Evolutionary conservation across 1,140 invertebrate genomes (phyloP), one percentile per base, ranked within the genome.

Genomic region (Rhopalosiphum maidis): DNA sequence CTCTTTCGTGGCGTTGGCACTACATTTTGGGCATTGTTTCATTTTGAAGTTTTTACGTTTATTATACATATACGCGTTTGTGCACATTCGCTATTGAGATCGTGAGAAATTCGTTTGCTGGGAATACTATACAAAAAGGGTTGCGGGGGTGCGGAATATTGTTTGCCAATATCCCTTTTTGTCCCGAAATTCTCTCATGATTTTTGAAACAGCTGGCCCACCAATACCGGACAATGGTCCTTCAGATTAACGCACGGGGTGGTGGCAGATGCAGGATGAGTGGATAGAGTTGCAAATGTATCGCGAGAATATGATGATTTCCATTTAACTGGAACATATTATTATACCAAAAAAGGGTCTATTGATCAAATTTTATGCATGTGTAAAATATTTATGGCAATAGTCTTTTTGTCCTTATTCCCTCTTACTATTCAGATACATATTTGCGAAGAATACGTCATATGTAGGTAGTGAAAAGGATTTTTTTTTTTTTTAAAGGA

Each of bases 101-200:
- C 91, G 91, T 93, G 91, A 93, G 91, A 83, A 85, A 93, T 93
- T 41, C 91, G 91, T 83, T 92, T 23, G 11, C 9, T 30, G 48
- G 22, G 46, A 37, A 85, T 92, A 55, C 21, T 85, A 37, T 15
- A 51, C 68, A 41, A 86, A 93, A 93, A 93, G 82, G 91, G 82
- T 93, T 86, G 46, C 48, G 82, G 82, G 91, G 77, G 82, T 23
- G 90, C 90, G 68, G 90, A 55, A 92, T 92, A 92, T 48, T 51
- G 77, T 92, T 46, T 43, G 43, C 21, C 22, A 22, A 35, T 55
- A 30, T 86, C n/a, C 82, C 82, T 86, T 93, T 93, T 37, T 37
- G 68, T 41, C 54, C 54, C 25, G 7, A 93, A 86, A 93, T 86
- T 55, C 91, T 83, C 77, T 54, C 82, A 51, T 85, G 35, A 55